A percentile compares a stretch with the other conserved stretches of the same genome.
These are phyloP conservation scores for Ptilonorhynchus violaceus DNA, from an alignment of 2,113 vertebrate species.

Conservation along the genomic window DNA sequence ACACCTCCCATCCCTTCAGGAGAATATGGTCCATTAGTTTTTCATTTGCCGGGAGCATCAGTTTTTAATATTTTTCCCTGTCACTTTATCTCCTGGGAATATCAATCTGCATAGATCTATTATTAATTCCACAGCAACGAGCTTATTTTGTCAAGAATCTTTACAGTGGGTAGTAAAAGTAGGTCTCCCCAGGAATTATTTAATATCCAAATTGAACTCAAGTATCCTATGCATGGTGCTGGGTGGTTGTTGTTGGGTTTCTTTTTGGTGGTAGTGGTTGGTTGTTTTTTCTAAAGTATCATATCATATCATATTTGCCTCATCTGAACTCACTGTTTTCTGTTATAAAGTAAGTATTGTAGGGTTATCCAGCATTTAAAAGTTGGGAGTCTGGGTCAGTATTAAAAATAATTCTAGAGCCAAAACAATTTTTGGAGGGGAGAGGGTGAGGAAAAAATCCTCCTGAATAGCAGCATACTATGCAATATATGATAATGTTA, in stretches of 20 bases:
- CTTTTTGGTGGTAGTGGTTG: background rate
- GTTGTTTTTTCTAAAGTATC: background rate
- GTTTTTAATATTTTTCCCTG: slow-evolving; percentile 20
- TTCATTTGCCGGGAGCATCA: slow-evolving; percentile 33
- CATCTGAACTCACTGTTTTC: background rate
- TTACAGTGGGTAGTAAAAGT: background rate
- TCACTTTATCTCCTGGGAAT: slow-evolving; percentile 18
- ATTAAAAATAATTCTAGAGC: background rate
- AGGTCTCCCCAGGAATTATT: background rate
- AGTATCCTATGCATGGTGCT: background rate
- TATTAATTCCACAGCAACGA: background rate
- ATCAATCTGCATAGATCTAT: slow-evolving; percentile 28
- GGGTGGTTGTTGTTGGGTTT: background rate
- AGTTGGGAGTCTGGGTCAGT: background rate
- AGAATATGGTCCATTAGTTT: slow-evolving; percentile 15
- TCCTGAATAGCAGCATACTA: background rate
- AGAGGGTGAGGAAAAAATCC: background rate
- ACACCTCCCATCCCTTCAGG: background rate
- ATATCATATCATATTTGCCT: too few relatives aligned
- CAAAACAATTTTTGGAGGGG: background rate
- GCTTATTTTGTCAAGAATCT: background rate
- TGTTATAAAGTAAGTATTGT: background rate
- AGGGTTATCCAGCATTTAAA: background rate
- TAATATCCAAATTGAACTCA: background rate
- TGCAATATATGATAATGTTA: background rate